phyloP scores from a whole-genome alignment of 2,113 vertebrate species.

The Aegypius monachus region DNA sequence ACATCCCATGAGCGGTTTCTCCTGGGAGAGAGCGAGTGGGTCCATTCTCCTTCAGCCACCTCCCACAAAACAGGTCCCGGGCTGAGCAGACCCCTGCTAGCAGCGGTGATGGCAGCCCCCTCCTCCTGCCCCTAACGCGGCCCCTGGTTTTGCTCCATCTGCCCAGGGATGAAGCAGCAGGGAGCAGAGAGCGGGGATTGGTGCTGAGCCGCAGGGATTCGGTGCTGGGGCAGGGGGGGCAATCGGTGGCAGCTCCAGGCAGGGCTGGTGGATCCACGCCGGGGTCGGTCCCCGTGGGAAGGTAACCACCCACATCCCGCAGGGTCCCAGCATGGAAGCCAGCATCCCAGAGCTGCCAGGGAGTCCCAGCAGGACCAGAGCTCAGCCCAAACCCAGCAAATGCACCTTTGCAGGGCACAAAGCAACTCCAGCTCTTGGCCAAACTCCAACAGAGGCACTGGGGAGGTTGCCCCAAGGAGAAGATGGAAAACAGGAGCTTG shows the following conservation, averaged over 20 bases:
- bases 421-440: background rate
- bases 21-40: background rate
- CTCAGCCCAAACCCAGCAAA: background rate
- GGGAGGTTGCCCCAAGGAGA: rapidly evolving
- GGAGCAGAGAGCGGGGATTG: background rate
- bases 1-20: background rate
- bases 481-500: rapidly evolving
- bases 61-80: background rate
- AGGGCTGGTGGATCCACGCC: background rate
- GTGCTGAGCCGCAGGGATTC: rapidly evolving
- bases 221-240: rapidly evolving
- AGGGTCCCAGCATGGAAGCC: background rate
- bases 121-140: background rate
- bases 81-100: background rate
- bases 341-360: background rate
- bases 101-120: rapidly evolving
- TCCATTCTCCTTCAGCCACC: background rate
- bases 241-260: background rate
- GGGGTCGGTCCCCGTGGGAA: rapidly evolving
- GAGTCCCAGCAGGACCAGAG: background rate
- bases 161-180: background rate
- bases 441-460: rapidly evolving
- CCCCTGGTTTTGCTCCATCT: background rate
- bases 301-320: background rate
- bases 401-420: background rate